Evolutionary conservation across 2,113 vertebrate genomes (phyloP).

Genomic region (Ctenomys sociabilis): DNA sequence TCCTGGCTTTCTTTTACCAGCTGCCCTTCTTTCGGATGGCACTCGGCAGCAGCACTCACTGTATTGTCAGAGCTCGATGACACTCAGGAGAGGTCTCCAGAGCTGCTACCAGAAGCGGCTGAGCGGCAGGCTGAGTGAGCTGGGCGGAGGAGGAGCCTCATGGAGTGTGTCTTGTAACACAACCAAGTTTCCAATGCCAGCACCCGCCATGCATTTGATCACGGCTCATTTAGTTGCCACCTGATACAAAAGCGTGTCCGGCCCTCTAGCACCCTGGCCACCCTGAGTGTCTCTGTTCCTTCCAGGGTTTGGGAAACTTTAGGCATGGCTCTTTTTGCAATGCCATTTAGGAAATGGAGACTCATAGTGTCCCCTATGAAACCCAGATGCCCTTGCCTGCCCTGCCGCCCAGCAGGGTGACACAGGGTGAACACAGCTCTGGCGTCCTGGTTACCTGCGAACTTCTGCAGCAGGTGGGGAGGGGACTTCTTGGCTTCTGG

Average conservation of each 20-base stretch:
- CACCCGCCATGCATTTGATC: not conserved
- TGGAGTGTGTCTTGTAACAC: not conserved
- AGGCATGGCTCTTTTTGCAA: not conserved
- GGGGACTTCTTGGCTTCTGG: constrained; percentile 45
- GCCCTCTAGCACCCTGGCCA: too few species aligned
- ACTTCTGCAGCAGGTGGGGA: constrained; percentile 47
- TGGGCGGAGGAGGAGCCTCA: not conserved
- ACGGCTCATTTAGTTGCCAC: not conserved
- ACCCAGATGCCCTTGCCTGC: too few species aligned
- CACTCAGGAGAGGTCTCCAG: not conserved
- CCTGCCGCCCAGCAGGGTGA: not conserved
- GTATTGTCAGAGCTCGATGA: not conserved
- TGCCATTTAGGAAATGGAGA: not conserved
- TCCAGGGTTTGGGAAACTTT: too few species aligned
- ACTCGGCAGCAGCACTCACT: not conserved
- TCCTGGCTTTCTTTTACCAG: not conserved
- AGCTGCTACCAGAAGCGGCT: not conserved
- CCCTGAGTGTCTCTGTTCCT: not conserved
- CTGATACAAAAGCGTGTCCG: not conserved
- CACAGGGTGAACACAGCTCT: not conserved
- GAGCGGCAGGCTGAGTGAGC: not conserved
- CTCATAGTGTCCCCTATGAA: not conserved
- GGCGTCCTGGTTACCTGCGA: constrained; percentile 15
- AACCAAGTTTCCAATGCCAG: not conserved
- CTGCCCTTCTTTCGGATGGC: not conserved